Percentiles rank a stretch among this genome's conserved stretches.
Conservation (phyloP, 2,888 invertebrate genomes). For the Caenorhabditis angaria region DNA sequence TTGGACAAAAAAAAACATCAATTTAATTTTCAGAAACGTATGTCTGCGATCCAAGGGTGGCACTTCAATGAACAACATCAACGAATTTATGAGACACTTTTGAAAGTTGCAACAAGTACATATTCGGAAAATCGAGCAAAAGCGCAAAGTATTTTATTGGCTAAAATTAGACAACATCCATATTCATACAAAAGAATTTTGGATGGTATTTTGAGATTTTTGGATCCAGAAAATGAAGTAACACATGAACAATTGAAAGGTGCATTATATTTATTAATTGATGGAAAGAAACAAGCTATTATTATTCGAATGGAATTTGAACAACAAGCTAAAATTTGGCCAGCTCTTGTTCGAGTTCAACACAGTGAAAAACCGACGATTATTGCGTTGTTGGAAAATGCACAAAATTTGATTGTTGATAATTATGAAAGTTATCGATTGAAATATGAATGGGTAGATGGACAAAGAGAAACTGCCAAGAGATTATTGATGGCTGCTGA, state of each 20-base stretch:
- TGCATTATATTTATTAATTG: slow-evolving; percentile 81
- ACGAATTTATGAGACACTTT: slow-evolving; percentile 78
- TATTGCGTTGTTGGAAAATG: slow-evolving; percentile 73
- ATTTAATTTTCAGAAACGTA: slow-evolving; percentile 71
- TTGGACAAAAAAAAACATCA: neutral
- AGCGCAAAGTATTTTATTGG: slow-evolving; percentile 46
- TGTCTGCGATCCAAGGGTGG: slow-evolving; percentile 71
- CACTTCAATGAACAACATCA: slow-evolving; percentile 78
- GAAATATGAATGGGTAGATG: slow-evolving; percentile 42
- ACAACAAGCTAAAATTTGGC: slow-evolving; percentile 40
- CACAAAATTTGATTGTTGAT: slow-evolving; percentile 73
- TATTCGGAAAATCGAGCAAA: slow-evolving; percentile 76
- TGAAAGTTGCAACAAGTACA: slow-evolving; percentile 78
- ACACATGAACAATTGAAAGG: slow-evolving; percentile 83
- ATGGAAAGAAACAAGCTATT: slow-evolving; percentile 79
- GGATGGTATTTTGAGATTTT: slow-evolving; percentile 78
- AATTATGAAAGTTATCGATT: slow-evolving; percentile 69
- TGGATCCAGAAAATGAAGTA: slow-evolving; percentile 76
- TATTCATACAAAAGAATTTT: slow-evolving; percentile 80
- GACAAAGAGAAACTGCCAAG: slow-evolving; percentile 20
- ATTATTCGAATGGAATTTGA: slow-evolving; percentile 83
- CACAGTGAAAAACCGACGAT: slow-evolving; percentile 84
- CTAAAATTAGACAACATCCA: slow-evolving; percentile 76
- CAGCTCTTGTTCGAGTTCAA: slow-evolving; percentile 76
- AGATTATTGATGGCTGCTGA: slow-evolving; percentile 28